Evolutionary conservation across 2,888 invertebrate species (phyloP), one percentile per base, ranked within the genome.

Genomic region (Melipona bicolor): DNA sequence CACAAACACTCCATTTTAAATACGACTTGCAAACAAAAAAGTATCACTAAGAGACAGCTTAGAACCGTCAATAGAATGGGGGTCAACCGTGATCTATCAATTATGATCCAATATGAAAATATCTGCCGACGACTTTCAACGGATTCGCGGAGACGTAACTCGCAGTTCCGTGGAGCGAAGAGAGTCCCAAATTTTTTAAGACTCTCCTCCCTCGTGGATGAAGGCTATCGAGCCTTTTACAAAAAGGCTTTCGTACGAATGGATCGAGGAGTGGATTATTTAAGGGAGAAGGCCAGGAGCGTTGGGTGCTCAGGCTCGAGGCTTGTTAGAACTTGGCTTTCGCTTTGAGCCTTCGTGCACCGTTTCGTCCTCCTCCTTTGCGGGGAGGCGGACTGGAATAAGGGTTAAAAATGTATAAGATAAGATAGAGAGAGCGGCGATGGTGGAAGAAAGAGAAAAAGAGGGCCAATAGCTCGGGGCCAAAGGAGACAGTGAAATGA

Each of bases 381-480:
- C n/a, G 15, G 15, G 85, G 75, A 72, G 62, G 19, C 11, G 36
- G 0, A 72, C 79, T 75, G 85, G 86, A 86, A 88, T 90, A 91
- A 91, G 91, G 87, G 89, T 91, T 91, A 91, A 91, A 91, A 91
- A 91, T 91, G 84, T 89, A 91, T 88, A 88, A 87, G 90, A 90
- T 85, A 88, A 87, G 87, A 87, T 86, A 87, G 87, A 87, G 79
- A 87, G 79, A 81, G n/a, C 43, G 67, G 21, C 56, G 59, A 69
- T 78, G 64, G 64, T 50, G 65, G 77, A 62, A 82, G 64, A 68
- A 74, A 77, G 72, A 84, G 75, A 80, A 70, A 85, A 67, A 83
- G 75, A 85, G 83, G 67, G 71, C 75, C 81, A 78, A 85, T 73
- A 85, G 84, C 77, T 76, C 59, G 73, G 69, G 79, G 69, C 69